Conservation (phyloP, 2,113 vertebrate genomes). For the Leucoraja erinaceus region DNA sequence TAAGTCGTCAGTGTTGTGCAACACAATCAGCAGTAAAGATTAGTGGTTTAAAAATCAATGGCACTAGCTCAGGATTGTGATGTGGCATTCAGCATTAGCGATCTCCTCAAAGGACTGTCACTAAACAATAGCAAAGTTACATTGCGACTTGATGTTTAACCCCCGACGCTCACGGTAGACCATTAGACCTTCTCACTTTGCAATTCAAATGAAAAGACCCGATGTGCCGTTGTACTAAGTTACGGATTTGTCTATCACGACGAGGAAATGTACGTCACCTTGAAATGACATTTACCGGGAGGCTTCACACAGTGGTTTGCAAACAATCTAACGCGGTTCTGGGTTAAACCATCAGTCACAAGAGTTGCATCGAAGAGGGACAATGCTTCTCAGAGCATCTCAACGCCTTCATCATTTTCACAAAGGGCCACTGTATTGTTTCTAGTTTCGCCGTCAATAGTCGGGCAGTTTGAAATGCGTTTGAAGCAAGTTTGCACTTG, state of each 20-base stretch:
- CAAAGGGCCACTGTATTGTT: neutral
- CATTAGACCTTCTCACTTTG: neutral
- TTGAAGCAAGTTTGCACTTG: neutral
- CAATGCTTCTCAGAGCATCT: neutral
- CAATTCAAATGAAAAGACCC: neutral
- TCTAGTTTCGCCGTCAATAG: neutral
- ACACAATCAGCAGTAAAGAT: slow-evolving; percentile 38
- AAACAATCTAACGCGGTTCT: neutral
- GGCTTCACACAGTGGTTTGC: neutral
- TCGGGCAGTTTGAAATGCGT: neutral
- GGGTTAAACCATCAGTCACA: neutral
- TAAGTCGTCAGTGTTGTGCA: slow-evolving; percentile 35
- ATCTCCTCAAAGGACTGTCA: slow-evolving; percentile 35
- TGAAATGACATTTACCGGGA: neutral
- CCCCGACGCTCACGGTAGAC: neutral
- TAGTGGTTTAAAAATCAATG: slow-evolving; percentile 38
- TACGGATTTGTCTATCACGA: neutral
- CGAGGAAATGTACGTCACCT: neutral
- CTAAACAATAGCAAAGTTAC: slow-evolving; percentile 22
- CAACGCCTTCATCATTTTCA: neutral
- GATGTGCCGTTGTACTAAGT: too few species aligned
- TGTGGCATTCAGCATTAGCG: slow-evolving; percentile 32
- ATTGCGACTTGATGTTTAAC: slow-evolving; percentile 21
- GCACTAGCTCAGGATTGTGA: slow-evolving; percentile 34
- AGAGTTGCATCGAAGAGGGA: neutral